Evolutionary conservation across 2,113 vertebrate species (phyloP), one percentile per base, ranked within the genome.

Genomic region (Ariopsis seemanni): DNA sequence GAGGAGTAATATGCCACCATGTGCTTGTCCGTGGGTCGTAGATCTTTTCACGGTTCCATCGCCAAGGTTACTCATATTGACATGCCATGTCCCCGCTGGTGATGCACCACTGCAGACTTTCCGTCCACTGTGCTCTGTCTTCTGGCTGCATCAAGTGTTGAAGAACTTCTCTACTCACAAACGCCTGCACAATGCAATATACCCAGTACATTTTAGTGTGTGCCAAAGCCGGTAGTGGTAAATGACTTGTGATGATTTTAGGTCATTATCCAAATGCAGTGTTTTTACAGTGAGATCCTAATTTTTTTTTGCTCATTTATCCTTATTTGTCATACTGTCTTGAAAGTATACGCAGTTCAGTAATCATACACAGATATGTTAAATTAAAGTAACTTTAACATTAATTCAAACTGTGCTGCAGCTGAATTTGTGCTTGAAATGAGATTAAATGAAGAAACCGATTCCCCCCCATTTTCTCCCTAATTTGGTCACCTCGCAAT

Each of bases 21-120:
- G 81, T 82, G 50, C 78, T 67, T 88, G 88, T 89, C 72, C 34
- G 65, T 62, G 63, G 69, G 88, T 89, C 27, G 72, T 91, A 90
- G 86, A 88, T 90, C 87, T 87, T 86, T 86, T 79, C 85, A 87
- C 60, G 86, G 83, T 88, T 83, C 91, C 83, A 85, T 85, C 67
- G 85, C 87, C 91, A 92, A 90, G 90, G 91, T 89, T 84, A 91
- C 69, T 85, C 86, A 79, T 78, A 79, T 82, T 83, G 88, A 86
- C 88, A 83, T 53, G 6, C 55, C 84, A 80, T 67, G 63, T 85
- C 85, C 83, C 83, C 3, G n/a, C 42, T 82, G 83, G 67, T 42
- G 52, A 50, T 20, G 58, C 72, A 71, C 42, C 63, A 83, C 82
- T 69, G 62, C 62, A 83, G 84, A 83, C 34, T n/a, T 82, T 83